Evolutionary conservation across 37 sponge, comb jelly and placozoan genomes (phyloP).

Genomic region (Beroe ovata): DNA sequence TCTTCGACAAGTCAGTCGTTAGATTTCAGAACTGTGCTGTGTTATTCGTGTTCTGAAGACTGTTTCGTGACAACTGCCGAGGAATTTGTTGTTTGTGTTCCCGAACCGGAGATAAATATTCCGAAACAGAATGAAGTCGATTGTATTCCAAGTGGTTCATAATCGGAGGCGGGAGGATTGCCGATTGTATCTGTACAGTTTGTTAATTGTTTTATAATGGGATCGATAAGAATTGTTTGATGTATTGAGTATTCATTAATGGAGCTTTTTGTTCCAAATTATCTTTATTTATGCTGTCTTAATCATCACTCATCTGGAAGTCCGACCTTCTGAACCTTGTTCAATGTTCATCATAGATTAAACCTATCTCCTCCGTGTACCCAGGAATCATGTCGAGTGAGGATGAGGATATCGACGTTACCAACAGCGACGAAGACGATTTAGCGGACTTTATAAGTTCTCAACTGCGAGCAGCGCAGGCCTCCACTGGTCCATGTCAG

Average conservation of each 20-base stretch:
- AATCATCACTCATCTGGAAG: too few species aligned
- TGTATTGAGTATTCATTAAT: too few species aligned
- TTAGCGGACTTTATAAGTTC: not conserved
- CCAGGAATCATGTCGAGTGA: not conserved
- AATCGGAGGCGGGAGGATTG: too few species aligned
- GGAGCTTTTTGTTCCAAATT: too few species aligned
- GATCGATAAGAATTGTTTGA: too few species aligned
- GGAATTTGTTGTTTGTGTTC: slow-evolving; percentile 49
- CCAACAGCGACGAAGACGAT: not conserved
- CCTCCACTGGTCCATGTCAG: too few species aligned
- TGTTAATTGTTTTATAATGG: too few species aligned
- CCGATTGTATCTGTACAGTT: too few species aligned
- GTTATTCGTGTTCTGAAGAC: slow-evolving; percentile 4
- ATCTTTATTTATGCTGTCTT: too few species aligned
- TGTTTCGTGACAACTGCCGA: not conserved
- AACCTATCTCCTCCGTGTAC: too few species aligned
- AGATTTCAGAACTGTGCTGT: slow-evolving; percentile 19
- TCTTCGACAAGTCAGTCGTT: not conserved
- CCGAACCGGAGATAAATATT: slow-evolving; percentile 36
- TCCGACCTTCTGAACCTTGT: too few species aligned
- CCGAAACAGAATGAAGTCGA: not conserved
- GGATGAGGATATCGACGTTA: slow-evolving; percentile 6
- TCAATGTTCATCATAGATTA: too few species aligned
- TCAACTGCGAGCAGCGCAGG: not conserved
- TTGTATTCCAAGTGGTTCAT: not conserved